Evolutionary conservation across 1,140 invertebrate species (phyloP).

Genomic region (Tetraneura akinire): DNA sequence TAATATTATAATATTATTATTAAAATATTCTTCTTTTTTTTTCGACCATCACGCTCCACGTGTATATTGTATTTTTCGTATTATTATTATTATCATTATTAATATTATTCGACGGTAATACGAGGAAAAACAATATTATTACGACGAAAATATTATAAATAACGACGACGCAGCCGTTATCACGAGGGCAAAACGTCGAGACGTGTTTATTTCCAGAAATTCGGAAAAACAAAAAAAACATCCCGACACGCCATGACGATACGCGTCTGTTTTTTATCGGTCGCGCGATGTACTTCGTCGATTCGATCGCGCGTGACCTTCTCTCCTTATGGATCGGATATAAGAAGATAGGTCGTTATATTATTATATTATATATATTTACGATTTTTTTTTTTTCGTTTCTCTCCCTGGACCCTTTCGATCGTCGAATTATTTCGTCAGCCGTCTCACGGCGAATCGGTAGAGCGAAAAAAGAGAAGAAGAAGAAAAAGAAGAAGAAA

Average conservation of each 20-base stretch:
- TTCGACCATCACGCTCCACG: no score
- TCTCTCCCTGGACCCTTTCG: background rate
- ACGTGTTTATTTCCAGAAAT: background rate
- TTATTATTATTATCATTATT: no score
- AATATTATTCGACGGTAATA: no score
- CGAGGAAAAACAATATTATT: no score
- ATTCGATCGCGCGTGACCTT: slow-evolving; percentile 23
- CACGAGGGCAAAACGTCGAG: background rate
- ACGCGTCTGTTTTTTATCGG: slow-evolving; percentile 15
- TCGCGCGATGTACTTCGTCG: no score
- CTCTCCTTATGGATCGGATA: background rate
- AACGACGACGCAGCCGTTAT: background rate
- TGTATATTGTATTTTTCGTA: background rate
- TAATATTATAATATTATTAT: no score
- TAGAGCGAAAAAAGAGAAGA: slow-evolving; percentile 22
- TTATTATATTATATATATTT: no score
- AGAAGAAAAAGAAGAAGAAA: no score
- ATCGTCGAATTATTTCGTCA: slow-evolving; percentile 27
- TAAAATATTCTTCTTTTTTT: no score
- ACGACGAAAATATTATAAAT: background rate
- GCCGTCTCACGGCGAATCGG: background rate
- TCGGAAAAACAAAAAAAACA: background rate
- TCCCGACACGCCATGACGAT: background rate
- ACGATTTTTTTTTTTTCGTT: no score
- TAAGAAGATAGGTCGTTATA: no score